Evolutionary conservation across 2,888 invertebrate species (phyloP), one percentile per base, ranked within the genome.

Genomic region (Tenthredo scrophulariae): DNA sequence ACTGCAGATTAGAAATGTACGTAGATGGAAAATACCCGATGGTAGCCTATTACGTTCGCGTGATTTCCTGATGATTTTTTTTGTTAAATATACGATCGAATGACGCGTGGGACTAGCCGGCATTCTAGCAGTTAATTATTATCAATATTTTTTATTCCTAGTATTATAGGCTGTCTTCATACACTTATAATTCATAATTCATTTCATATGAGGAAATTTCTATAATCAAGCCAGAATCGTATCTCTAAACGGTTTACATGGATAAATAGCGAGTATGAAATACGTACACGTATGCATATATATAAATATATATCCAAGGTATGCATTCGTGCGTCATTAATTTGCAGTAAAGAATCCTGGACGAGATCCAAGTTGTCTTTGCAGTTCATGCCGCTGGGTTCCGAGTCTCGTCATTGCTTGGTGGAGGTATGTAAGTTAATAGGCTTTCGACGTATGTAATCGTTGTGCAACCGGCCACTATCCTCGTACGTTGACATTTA

Each of bases 401-500:
- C 33, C 15, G 67, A 18, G 33, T 67, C 5, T 67, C 67, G 67
- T 67, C 67, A 67, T 62, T 62, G 62, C 33, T 15, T 33, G 6
- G 67, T 29, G 5, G 15, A 67, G 15, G 18, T 67, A 26, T 6
- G 18, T 67, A 67, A 26, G 33, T 67, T 33, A 33, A 26, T 33
- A 15, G 67, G 29, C 72, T 43, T 74, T 43, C 22, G 40, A 43
- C 72, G 43, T 43, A 40, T n/a, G 40, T 74, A 43, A 74, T 67
- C 72, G n/a, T 43, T 74, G 43, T 43, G 40, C 26, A 43, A 74
- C 22, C 40, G 15, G 37, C 72, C 43, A 26, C n/a, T 9, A 43
- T 43, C 37, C 18, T 37, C 9, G 43, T 40, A 74, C 40, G 72
- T 74, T 74, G 72, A 74, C 72, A 74, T 37, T 74, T 74, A 18